These are phyloP conservation scores for Platyscapa corneri DNA, from an alignment of 1,140 invertebrate genomes.

Conservation along the genomic window DNA sequence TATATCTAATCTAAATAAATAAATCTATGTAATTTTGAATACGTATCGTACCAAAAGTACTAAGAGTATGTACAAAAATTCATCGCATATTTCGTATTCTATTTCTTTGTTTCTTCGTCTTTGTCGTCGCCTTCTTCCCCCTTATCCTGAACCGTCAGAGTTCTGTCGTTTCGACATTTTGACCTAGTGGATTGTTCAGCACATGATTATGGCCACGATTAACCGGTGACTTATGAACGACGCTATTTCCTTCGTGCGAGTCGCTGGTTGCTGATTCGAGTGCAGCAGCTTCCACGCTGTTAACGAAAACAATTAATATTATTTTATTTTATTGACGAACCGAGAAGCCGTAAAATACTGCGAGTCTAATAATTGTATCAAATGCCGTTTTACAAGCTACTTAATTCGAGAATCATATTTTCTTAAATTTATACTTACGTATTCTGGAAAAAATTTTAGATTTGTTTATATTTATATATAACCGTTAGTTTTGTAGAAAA, in stretches of 20 bases:
- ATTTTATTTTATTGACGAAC: no score
- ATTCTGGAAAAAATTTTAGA: no score
- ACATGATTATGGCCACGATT: slow-evolving; percentile 73
- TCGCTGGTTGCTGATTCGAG: slow-evolving; percentile 68
- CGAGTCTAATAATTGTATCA: no score
- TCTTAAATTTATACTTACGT: no score
- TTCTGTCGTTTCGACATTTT: slow-evolving; percentile 91
- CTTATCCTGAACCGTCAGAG: slow-evolving; percentile 70
- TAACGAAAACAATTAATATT: neutral
- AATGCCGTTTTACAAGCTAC: no score
- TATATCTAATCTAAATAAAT: slow-evolving; percentile 38
- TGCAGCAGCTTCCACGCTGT: slow-evolving; percentile 38
- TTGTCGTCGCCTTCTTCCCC: neutral
- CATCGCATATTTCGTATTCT: slow-evolving; percentile 24
- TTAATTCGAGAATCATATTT: no score
- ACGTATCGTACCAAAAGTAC: neutral
- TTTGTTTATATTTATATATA: no score
- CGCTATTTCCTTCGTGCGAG: slow-evolving; percentile 65
- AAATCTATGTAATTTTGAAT: neutral
- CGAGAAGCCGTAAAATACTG: no score
- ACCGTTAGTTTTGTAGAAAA: no score
- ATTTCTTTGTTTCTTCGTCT: neutral
- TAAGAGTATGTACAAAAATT: slow-evolving; percentile 52
- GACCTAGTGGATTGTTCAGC: slow-evolving; percentile 77
- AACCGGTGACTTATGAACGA: slow-evolving; percentile 72